These are phyloP conservation scores for Bothrops jararaca DNA, from an alignment of 2,113 vertebrate genomes.

Conservation along the genomic window DNA sequence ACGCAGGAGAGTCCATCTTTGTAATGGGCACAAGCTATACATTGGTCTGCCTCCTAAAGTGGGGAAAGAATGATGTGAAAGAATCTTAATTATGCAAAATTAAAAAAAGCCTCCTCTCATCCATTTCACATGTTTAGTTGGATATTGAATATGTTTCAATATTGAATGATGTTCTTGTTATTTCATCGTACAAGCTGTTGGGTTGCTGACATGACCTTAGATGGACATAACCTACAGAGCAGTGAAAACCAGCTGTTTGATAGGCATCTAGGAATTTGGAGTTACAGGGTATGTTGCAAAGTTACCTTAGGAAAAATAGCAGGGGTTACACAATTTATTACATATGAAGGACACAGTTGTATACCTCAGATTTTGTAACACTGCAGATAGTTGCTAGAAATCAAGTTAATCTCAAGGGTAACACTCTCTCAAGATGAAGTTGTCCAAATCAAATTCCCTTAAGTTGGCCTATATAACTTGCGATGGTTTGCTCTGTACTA, in stretches of 20 bases:
- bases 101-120: fast-evolving
- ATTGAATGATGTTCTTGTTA: neutral
- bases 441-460: neutral
- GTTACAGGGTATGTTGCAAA: neutral
- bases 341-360: neutral
- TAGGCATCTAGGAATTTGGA: conserved; percentile 12
- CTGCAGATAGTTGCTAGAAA: neutral
- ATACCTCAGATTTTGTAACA: neutral
- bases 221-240: neutral
- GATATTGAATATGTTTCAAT: neutral
- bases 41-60: conserved; percentile 81
- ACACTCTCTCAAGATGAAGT: neutral
- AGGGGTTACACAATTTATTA: neutral
- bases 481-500: neutral
- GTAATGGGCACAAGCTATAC: conserved; percentile 79
- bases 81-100: neutral
- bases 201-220: neutral
- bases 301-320: neutral
- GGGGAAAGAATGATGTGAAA: neutral
- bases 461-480: neutral
- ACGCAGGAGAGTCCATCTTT: conserved; percentile 84
- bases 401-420: neutral
- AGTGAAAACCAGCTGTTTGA: neutral
- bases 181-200: neutral
- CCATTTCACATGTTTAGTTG: neutral